phyloP scores from a whole-genome alignment of 2,797 vertebrate species.

The Protosalanx chinensis region DNA sequence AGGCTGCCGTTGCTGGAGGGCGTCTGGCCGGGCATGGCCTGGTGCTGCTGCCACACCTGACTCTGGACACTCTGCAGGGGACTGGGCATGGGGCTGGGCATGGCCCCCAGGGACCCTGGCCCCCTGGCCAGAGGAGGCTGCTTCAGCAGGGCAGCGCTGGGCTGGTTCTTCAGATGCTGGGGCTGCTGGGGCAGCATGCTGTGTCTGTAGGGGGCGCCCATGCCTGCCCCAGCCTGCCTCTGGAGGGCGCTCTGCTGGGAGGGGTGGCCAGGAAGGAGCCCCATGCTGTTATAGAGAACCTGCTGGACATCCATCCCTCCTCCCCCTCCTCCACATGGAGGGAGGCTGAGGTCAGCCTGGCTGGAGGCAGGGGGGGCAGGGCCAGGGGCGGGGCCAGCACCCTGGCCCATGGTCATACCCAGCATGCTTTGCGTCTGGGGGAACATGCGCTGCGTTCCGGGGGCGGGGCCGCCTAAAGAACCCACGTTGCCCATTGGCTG shows the following conservation, averaged over 20 bases:
- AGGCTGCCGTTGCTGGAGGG: slow-evolving; percentile 66
- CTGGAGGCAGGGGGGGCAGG: slow-evolving; percentile 65
- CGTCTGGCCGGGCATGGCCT: slow-evolving; percentile 73
- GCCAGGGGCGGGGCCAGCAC: slow-evolving; percentile 62
- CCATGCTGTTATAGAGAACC: slow-evolving; percentile 80
- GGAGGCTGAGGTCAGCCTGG: slow-evolving; percentile 81
- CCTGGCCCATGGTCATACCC: slow-evolving; percentile 79
- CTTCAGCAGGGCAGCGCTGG: slow-evolving; percentile 81
- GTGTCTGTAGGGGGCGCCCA: slow-evolving; percentile 81
- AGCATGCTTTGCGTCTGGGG: slow-evolving; percentile 86
- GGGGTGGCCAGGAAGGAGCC: slow-evolving; percentile 58
- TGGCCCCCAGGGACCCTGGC: slow-evolving; percentile 72
- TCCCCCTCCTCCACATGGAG: slow-evolving; percentile 71
- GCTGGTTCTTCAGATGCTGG: slow-evolving; percentile 74
- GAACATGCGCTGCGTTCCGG: slow-evolving; percentile 85
- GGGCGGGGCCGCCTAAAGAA: slow-evolving; percentile 78
- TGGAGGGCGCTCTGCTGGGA: slow-evolving; percentile 64
- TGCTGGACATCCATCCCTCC: slow-evolving; percentile 79
- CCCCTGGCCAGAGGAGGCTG: slow-evolving; percentile 76
- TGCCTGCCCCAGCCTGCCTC: slow-evolving; percentile 71
- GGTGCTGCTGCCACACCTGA: slow-evolving; percentile 80
- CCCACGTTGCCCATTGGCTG: slow-evolving; percentile 79
- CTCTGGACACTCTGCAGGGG: slow-evolving; percentile 71
- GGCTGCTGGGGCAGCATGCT: slow-evolving; percentile 79
- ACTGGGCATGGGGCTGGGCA: slow-evolving; percentile 59